These are phyloP conservation scores for Pachydiplax longipennis DNA, from an alignment of 2,888 invertebrate genomes.

Conservation along the genomic window DNA sequence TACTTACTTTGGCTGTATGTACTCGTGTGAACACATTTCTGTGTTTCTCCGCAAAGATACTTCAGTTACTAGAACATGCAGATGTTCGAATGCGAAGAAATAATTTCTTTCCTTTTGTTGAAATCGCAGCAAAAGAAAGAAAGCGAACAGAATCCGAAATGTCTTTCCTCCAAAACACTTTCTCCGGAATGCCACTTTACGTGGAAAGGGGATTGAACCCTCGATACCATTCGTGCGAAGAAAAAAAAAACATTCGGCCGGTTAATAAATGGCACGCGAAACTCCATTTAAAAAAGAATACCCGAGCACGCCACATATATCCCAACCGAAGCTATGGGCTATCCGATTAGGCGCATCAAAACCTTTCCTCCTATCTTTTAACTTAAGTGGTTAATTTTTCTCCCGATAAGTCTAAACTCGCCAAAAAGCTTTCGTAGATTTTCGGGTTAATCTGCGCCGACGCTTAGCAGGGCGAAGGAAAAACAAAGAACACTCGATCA, in stretches of 20 bases:
- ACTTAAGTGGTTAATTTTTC: conserved; percentile 23
- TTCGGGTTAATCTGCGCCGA: too few relatives aligned
- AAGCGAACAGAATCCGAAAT: too few relatives aligned
- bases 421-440: too few relatives aligned
- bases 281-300: neutral
- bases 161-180: neutral
- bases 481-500: too few relatives aligned
- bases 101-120: too few relatives aligned
- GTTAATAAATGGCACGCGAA: conserved; percentile 2
- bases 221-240: neutral
- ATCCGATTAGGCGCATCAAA: neutral
- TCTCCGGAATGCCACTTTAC: neutral
- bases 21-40: too few relatives aligned
- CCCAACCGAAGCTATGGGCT: neutral
- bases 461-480: too few relatives aligned
- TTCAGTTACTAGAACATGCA: too few relatives aligned
- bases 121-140: too few relatives aligned
- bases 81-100: too few relatives aligned
- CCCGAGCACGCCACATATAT: neutral
- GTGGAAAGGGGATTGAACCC: neutral
- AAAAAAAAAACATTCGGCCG: neutral
- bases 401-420: neutral
- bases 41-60: too few relatives aligned
- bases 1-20: too few relatives aligned
- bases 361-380: neutral